Base-by-base conservation (phyloP, 2,888 invertebrate species). In the Apodemia zela region DNA sequence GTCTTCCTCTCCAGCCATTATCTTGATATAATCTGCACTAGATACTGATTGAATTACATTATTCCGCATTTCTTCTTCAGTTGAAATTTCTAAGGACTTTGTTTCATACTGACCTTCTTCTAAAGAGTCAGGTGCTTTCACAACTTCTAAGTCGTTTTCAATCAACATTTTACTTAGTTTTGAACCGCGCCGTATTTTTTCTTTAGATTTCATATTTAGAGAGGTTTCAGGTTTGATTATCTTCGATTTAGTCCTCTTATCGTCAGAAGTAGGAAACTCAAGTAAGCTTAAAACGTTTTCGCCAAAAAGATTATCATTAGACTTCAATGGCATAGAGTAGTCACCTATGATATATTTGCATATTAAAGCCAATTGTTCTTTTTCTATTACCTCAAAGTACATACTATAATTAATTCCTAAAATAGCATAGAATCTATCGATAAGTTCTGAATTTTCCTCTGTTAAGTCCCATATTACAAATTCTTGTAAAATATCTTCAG, bases 321-420 rank as follows among this genome's bases (percentile, higher is more conserved):
- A 78, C 66, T 82, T 84, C n/a, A 81, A 47, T 3, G 86, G 84
- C 65, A 85, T 66, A 1, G 76, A 42, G 58, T 75, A 81, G 67
- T 92, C 89, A 0, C 92, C 92, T 59, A 92, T 86, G 35, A 92
- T 80, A 64, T 92, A 84, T 76, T 84, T 87, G 62, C 89, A 92
- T 63, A 93, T 75, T 68, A 82, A 85, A 54, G 93, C 92, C 47
- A 94, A 71, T 2, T 93, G 88, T 0, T 89, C 80, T 66, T 90
- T 87, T 69, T 94, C 93, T 62, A 94, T 88, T 0, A 79, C 71
- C 69, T 92, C 89, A 73, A 93, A 94, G 71, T 93, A 93, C 77
- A 95, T 85, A 17, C 92, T 90, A 67, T 93, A 93, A 72, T 93
- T 93, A 58, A 94, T 85, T 10, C 93, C 93, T 71, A 93, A 82